Evolutionary conservation across 2,797 vertebrate species (phyloP).

Genomic region (Enteromius unitaeniatus): DNA sequence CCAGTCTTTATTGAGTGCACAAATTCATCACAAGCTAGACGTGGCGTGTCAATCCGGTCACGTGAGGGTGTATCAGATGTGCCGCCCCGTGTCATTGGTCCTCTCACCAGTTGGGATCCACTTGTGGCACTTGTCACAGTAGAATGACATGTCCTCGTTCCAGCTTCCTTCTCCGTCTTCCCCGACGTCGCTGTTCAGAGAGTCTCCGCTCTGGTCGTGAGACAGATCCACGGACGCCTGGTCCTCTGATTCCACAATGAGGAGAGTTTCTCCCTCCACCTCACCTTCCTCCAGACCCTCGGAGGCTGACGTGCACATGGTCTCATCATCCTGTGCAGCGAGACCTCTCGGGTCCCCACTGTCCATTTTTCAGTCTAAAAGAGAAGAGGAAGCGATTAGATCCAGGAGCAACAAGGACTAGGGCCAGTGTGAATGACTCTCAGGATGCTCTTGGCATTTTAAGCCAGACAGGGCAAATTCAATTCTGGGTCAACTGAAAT

Average conservation of each 20-base stretch:
- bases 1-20: conserved; percentile 53
- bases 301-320: conserved; percentile 87
- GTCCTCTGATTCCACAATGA: conserved; percentile 95
- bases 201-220: conserved; percentile 96
- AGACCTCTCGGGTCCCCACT: conserved; percentile 77
- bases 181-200: conserved; percentile 91
- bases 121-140: conserved; percentile 96
- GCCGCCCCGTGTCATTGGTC: not conserved
- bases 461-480: not conserved
- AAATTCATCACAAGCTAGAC: not conserved
- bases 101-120: conserved; percentile 91
- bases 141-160: conserved; percentile 92
- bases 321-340: conserved; percentile 84
- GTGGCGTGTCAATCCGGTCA: not conserved
- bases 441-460: not conserved
- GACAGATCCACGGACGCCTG: conserved; percentile 95
- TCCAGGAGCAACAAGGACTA: not conserved
- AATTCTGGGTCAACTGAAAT: too few species aligned
- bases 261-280: conserved; percentile 94
- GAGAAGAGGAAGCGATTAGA: not conserved
- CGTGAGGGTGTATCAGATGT: not conserved
- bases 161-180: conserved; percentile 81
- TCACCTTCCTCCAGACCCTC: conserved; percentile 96
- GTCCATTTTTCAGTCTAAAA: conserved; percentile 69
- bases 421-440: not conserved